phyloP scores from a whole-genome alignment of 1,140 invertebrate genomes.

The Trichomalopsis sarcophagae region DNA sequence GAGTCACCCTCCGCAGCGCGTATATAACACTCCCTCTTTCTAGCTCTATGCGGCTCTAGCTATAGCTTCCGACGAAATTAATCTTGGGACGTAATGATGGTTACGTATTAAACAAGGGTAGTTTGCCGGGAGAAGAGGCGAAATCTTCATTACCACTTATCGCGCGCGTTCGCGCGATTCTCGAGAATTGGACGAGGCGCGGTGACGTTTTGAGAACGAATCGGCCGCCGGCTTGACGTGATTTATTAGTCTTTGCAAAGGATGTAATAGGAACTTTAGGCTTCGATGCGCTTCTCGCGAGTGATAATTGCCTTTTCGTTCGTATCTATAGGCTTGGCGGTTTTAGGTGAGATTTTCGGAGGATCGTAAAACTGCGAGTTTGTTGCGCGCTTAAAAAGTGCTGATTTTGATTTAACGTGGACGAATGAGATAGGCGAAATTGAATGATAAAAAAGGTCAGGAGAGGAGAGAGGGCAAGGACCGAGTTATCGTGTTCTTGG shows the following conservation, averaged over 20 bases:
- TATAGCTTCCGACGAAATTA: slow-evolving; percentile 47
- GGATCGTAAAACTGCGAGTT: no score
- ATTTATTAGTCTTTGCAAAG: not conserved
- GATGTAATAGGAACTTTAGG: not conserved
- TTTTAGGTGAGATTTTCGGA: no score
- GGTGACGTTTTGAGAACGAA: not conserved
- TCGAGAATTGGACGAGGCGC: not conserved
- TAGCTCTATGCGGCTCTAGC: not conserved
- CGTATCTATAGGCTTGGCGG: not conserved
- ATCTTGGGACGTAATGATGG: slow-evolving; percentile 48
- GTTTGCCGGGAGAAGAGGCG: not conserved
- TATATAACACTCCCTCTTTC: not conserved
- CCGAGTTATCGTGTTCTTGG: slow-evolving; percentile 53
- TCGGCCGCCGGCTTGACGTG: not conserved
- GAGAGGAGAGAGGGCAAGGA: slow-evolving; percentile 12
- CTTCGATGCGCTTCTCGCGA: no score
- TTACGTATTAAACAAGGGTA: slow-evolving; percentile 38
- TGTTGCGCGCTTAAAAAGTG: slow-evolving; percentile 20
- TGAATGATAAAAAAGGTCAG: slow-evolving; percentile 53
- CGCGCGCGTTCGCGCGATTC: not conserved
- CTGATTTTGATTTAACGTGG: slow-evolving; percentile 48
- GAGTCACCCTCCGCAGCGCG: slow-evolving; percentile 4
- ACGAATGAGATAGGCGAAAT: slow-evolving; percentile 46
- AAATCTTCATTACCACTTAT: slow-evolving; percentile 50
- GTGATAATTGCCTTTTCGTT: not conserved